A percentile compares a stretch with the other conserved stretches of the same genome.
Conservation (phyloP, 2,888 invertebrate species). For the Odontocolon sp. region DNA sequence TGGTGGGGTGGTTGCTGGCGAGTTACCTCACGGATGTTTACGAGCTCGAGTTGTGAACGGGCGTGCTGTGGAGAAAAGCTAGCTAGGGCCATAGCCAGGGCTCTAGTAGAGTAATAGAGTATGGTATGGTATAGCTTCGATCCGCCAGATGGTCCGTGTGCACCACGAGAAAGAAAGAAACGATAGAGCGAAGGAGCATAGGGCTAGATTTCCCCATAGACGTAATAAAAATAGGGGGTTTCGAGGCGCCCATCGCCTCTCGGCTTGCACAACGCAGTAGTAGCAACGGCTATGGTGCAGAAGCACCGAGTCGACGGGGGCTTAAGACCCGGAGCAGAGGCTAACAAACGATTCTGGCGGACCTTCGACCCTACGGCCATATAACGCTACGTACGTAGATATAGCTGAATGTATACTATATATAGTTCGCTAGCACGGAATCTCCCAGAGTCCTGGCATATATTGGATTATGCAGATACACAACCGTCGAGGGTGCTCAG, state of each 20-base stretch:
- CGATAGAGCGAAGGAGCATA: slow-evolving; percentile 53
- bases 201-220: slow-evolving; percentile 77
- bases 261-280: slow-evolving; percentile 41
- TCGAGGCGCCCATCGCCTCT: slow-evolving; percentile 35
- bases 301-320: slow-evolving; percentile 57
- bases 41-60: slow-evolving; percentile 52
- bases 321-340: slow-evolving; percentile 48
- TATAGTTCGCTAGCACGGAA: slow-evolving; percentile 46
- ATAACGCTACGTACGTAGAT: slow-evolving; percentile 25
- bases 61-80: slow-evolving; percentile 44
- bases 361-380: slow-evolving; percentile 67
- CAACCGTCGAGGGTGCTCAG: slow-evolving; percentile 63
- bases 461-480: slow-evolving; percentile 77
- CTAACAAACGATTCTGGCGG: slow-evolving; percentile 73
- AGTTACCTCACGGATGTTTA: slow-evolving; percentile 58
- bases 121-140: slow-evolving; percentile 50
- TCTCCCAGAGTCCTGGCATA: slow-evolving; percentile 65
- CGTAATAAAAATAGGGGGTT: slow-evolving; percentile 72
- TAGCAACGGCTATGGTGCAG: slow-evolving; percentile 26
- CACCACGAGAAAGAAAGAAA: slow-evolving; percentile 53
- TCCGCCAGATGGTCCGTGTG: slow-evolving; percentile 59
- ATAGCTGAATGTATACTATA: not conserved
- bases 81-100: not conserved
- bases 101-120: slow-evolving; percentile 47
- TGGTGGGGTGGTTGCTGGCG: slow-evolving; percentile 14